A percentile compares a stretch with the other conserved stretches of the same genome.
Evolutionary conservation across 2,888 invertebrate species (phyloP).

Genomic region (Drosophila antonietae): DNA sequence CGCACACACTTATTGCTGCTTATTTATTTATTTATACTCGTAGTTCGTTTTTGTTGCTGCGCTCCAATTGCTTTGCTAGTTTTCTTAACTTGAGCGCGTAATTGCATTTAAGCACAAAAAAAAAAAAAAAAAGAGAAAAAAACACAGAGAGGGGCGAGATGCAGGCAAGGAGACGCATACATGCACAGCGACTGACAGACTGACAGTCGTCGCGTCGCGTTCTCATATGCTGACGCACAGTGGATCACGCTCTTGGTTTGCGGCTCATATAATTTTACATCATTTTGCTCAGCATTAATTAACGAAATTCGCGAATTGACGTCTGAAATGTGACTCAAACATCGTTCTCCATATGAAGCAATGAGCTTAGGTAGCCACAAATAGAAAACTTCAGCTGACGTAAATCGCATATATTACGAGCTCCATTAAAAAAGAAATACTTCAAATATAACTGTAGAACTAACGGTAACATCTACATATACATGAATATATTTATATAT

Average conservation of each 20-base stretch:
- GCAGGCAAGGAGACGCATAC: neutral
- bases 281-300: neutral
- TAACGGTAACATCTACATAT: neutral
- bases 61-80: constrained; percentile 72
- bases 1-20: constrained; percentile 33
- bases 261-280: constrained; percentile 9
- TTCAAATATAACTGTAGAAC: constrained; percentile 1
- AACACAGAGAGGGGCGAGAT: neutral
- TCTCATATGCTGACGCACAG: constrained; percentile 56
- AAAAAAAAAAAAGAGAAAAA: constrained; percentile 26
- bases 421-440: neutral
- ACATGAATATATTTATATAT: too few relatives aligned
- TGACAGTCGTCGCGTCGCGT: constrained; percentile 55
- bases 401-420: neutral
- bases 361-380: neutral
- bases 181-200: constrained; percentile 40
- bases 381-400: constrained; percentile 1
- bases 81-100: constrained; percentile 75
- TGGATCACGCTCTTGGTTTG: constrained; percentile 42
- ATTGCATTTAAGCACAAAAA: constrained; percentile 74
- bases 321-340: neutral
- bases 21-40: constrained; percentile 57
- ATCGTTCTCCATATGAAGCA: neutral
- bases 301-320: constrained; percentile 8
- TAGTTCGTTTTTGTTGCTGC: constrained; percentile 61